Evolutionary conservation across 1,140 invertebrate genomes (phyloP), one percentile per base, ranked within the genome.

Genomic region (Bombus polaris): DNA sequence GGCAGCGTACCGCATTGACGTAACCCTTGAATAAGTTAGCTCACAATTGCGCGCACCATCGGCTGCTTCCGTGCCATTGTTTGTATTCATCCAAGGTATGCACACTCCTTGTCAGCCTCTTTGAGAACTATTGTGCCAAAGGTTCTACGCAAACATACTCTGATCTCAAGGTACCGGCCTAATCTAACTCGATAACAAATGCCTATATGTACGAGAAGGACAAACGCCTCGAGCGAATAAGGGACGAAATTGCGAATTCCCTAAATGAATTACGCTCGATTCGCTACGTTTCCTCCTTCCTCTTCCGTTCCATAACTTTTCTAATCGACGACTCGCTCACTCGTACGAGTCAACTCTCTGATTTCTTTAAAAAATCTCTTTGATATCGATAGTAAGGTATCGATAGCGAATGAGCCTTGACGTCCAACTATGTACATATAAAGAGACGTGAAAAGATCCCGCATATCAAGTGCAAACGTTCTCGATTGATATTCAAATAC

Each of bases 41-140:
- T 57, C 70, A 70, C 88, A 85, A 90, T 90, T 87, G 85, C 83
- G 77, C 74, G 76, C 86, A 57, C 81, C 88, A 87, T 89, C 81
- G 77, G 75, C 85, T 75, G n/a, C 66, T 72, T 73, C 81, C 62
- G 42, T 59, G 53, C 77, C 81, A 90, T 90, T 90, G 89, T 90
- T 90, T 90, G 88, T 75, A 90, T 90, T 90, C 85, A 87, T 81
- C 59, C 65, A 62, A 68, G 85, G 86, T 90, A 90, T 90, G 88
- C 89, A 77, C 75, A 47, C 88, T 83, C 85, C 86, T 89, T 83
- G 89, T 90, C 86, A 75, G 79, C 66, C 68, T 86, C 87, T 90
- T 90, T 85, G 75, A 90, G 78, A 86, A 87, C 83, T 74, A 89
- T 90, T 85, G 88, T 90, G 70, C 47, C 79, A 53, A 76, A 77